Conservation (phyloP, 2,888 invertebrate species). For the Apamea anceps region DNA sequence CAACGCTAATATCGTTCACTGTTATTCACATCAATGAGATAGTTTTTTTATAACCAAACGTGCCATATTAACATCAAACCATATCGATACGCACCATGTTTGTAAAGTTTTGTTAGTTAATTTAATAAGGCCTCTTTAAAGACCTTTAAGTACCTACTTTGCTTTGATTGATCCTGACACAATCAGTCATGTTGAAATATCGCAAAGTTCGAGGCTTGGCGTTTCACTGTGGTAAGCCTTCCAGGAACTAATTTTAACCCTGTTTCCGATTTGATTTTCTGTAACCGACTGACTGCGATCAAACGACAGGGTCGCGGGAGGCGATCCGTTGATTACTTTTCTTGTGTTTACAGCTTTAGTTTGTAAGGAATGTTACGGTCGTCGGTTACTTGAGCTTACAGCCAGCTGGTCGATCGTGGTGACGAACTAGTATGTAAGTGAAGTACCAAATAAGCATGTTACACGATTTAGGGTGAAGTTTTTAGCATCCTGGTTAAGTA, state of each 20-base stretch:
- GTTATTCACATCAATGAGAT: background rate
- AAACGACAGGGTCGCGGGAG: background rate
- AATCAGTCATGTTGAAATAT: background rate
- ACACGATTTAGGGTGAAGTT: background rate
- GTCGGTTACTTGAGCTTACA: background rate
- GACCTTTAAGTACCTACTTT: background rate
- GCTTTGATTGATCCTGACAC: background rate
- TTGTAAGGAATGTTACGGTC: constrained; percentile 6
- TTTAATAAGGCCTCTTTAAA: background rate
- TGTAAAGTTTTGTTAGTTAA: background rate
- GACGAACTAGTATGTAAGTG: background rate
- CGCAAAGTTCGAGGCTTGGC: background rate
- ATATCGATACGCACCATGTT: background rate
- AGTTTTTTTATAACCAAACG: background rate
- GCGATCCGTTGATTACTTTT: constrained; percentile 40
- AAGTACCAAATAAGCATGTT: background rate
- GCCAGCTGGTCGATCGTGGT: background rate
- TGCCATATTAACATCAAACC: background rate
- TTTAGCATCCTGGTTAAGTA: background rate
- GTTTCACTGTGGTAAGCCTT: background rate
- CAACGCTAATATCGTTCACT: background rate
- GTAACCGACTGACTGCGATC: background rate
- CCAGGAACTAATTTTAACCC: background rate
- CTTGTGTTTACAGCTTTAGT: constrained; percentile 24
- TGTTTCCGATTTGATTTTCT: background rate